These are phyloP conservation scores for Smithornis capensis DNA, from an alignment of 2,113 vertebrate genomes.

Conservation along the genomic window DNA sequence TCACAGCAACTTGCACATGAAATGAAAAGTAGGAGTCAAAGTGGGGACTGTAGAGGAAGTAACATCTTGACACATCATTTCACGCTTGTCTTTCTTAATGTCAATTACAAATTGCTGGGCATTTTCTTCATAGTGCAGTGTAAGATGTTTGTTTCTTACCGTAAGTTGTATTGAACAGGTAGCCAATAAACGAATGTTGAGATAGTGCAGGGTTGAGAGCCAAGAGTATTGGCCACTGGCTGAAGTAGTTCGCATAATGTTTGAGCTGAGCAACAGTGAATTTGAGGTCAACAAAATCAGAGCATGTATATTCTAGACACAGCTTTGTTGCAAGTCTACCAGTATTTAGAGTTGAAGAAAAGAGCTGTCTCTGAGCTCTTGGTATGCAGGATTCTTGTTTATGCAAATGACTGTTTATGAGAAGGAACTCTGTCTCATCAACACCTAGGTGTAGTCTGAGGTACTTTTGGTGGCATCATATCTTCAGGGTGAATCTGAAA, in stretches of 20 bases:
- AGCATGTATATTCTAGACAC: not conserved
- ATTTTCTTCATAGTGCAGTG: not conserved
- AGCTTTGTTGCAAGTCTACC: not conserved
- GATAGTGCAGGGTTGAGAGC: not conserved
- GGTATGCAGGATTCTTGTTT: not conserved
- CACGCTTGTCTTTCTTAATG: not conserved
- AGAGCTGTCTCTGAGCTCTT: not conserved
- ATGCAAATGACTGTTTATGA: not conserved
- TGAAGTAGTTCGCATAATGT: not conserved
- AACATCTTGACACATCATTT: not conserved
- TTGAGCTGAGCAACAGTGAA: not conserved
- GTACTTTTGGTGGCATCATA: not conserved
- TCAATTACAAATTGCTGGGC: fast-evolving
- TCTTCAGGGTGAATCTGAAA: not conserved
- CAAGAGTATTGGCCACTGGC: not conserved
- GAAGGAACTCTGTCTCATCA: not conserved
- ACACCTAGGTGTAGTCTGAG: not conserved
- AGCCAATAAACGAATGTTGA: not conserved
- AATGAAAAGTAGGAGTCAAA: not conserved
- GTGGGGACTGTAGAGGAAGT: not conserved
- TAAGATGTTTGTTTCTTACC: not conserved
- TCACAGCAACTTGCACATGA: not conserved
- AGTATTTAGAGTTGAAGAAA: not conserved
- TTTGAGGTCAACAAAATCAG: not conserved
- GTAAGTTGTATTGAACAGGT: not conserved